Base-by-base conservation (phyloP, 1,140 invertebrate genomes). In the Sesamia nonagrioides region DNA sequence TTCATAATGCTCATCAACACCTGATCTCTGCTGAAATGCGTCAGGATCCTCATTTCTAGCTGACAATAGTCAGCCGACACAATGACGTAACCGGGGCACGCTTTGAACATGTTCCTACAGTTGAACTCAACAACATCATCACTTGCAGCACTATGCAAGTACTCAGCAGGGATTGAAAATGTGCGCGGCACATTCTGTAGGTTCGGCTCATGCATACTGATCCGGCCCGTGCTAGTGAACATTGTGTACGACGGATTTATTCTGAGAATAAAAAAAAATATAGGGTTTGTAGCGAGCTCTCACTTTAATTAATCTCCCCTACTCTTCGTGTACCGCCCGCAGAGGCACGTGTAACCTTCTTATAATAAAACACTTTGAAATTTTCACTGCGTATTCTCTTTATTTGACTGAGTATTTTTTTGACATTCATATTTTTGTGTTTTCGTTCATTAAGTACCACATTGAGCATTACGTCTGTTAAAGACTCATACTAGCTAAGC, bases 51-150 rank as follows among this genome's bases (percentile, higher is more conserved):
- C 86, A 99, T 96, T 95, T 99, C 99, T 63, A 99, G 92, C 93
- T 99, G 99, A 88, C 98, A 99, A 94, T 99, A 99, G 95, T 99
- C 99, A 0, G 98, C 98, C 11, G 98, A 97, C 15, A 99, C 88
- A 17, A 99, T 94, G 35, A 96, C 87, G 76, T 95, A 95, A 45
- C 96, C 96, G 74, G 94, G 85, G 11, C 91, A 89, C 6, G 97
- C 96, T 84, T 96, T 91, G 92, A 98, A 98, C 15, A 97, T 96
- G 79, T 95, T 96, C 68, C 97, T 95, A 82, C 97, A 96, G 83
- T 96, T 97, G 84, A 96, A 96, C 83, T 95, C 93, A 79, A 94
- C 92, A 18, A 92, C 89, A 33, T 95, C 91, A 58, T 95, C 89
- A 33, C 79, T 66, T 37, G 33, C 79, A 40, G 75, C 69, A 48